Percentiles rank a stretch among this genome's conserved stretches.
phyloP scores from a whole-genome alignment of 2,888 invertebrate species.

The Luperina testacea region DNA sequence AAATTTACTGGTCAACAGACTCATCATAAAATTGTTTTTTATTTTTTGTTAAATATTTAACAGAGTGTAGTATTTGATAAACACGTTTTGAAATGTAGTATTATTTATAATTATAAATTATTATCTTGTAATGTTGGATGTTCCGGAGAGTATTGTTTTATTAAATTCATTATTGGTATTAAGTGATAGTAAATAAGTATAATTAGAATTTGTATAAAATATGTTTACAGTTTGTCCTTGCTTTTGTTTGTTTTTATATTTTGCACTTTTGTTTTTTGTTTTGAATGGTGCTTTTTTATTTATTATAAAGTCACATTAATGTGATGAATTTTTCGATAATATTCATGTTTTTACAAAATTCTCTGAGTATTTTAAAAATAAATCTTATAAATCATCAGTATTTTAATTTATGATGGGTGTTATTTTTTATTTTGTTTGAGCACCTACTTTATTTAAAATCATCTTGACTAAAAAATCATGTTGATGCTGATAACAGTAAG shows the following conservation, averaged over 20 bases:
- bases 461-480: not conserved
- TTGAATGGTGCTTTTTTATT: conserved; percentile 58
- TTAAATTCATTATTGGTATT: conserved; percentile 23
- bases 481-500: not conserved
- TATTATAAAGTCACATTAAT: conserved; percentile 54
- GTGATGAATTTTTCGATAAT: conserved; percentile 45
- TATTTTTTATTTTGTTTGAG: not conserved
- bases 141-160: conserved; percentile 51
- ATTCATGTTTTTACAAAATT: conserved; percentile 37
- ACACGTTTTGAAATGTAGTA: conserved; percentile 11
- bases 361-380: conserved; percentile 42
- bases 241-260: conserved; percentile 53
- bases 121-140: conserved; percentile 19
- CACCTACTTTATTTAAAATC: not conserved
- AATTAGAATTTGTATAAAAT: conserved; percentile 23
- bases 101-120: conserved; percentile 41
- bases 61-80: conserved; percentile 11
- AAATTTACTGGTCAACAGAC: conserved; percentile 47
- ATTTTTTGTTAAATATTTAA: conserved; percentile 36
- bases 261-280: conserved; percentile 57
- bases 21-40: conserved; percentile 21
- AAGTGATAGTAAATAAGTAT: conserved; percentile 28
- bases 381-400: conserved; percentile 30
- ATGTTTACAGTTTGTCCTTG: conserved; percentile 30
- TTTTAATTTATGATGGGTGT: conserved; percentile 3